Evolutionary conservation across 2,797 vertebrate species (phyloP).

Genomic region (Gila robusta): DNA sequence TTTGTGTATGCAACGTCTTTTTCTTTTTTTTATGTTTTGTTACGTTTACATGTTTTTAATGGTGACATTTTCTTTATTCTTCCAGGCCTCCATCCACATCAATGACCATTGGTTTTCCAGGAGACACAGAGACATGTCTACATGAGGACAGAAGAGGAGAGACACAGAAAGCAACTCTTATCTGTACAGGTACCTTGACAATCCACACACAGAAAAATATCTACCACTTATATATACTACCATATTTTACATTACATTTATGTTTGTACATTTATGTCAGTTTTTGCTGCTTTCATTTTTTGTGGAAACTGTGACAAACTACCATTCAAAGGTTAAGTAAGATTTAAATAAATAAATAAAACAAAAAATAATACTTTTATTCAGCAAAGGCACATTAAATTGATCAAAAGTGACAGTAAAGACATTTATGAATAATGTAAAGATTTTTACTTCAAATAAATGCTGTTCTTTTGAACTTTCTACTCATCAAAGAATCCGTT

Average conservation of each 20-base stretch:
- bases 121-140: constrained; percentile 82
- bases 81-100: constrained; percentile 91
- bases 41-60: neutral
- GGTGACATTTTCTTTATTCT: neutral
- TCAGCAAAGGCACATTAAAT: neutral
- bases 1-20: neutral
- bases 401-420: neutral
- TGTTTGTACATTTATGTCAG: neutral
- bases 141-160: constrained; percentile 90
- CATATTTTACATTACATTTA: neutral
- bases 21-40: neutral
- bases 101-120: constrained; percentile 85
- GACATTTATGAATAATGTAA: neutral
- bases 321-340: neutral
- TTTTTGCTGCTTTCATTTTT: neutral
- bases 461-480: neutral
- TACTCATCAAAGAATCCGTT: neutral
- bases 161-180: constrained; percentile 63
- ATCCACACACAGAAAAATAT: neutral
- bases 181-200: constrained; percentile 35
- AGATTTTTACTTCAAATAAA: neutral
- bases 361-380: neutral
- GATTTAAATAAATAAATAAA: neutral
- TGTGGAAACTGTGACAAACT: neutral
- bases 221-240: neutral